Base-by-base conservation (phyloP, 2,113 vertebrate genomes). In the Eptatretus burgeri region DNA sequence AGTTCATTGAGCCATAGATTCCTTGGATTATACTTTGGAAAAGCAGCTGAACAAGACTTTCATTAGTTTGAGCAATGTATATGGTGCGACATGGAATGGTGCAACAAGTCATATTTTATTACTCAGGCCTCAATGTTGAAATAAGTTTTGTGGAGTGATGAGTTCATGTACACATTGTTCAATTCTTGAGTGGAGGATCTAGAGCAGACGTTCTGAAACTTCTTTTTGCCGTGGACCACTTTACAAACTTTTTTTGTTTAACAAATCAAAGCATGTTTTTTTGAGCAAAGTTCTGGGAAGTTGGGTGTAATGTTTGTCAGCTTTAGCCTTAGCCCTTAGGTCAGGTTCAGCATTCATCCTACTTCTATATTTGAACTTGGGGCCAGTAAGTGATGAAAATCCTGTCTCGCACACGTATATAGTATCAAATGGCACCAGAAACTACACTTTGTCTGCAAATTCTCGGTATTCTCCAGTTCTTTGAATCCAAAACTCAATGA, bases 331-430 rank as follows among this genome's bases (percentile, higher is more conserved):
- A n/a, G 27, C 3, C 56, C 11, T 60, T 12, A 12, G 56, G 56
- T 60, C n/a, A 60, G 2, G 20, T 60, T 60, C 56, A 60, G 56
- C 56, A 60, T 60, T 60, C 56, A 60, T 60, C 53, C 53, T 60
- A 11, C 11, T 60, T 60, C 9, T 60, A 19, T 60, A 60, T 60
- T 60, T 60, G 53, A 11, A 60, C 19, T 60, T 60, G 56, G 12
- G 56, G 56, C 9, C 13, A 11, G 56, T 20, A 60, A 60, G 56
- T 60, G 56, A 60, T 60, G 56, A 60, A 60, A 60, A 20, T 60
- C 56, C 56, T 60, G 56, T 20, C 10, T 20, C 56, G 12, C n/a
- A 60, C 56, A 60, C 9, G 56, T 60, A 60, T 60, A 11, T 60
- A 60, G 11, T 60, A 2, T 9, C 16, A 60, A 60, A 60, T 17